Percentiles rank a stretch among this genome's conserved stretches.
Evolutionary conservation across 2,797 vertebrate species (phyloP).

Genomic region (Chiloscyllium punctatum): DNA sequence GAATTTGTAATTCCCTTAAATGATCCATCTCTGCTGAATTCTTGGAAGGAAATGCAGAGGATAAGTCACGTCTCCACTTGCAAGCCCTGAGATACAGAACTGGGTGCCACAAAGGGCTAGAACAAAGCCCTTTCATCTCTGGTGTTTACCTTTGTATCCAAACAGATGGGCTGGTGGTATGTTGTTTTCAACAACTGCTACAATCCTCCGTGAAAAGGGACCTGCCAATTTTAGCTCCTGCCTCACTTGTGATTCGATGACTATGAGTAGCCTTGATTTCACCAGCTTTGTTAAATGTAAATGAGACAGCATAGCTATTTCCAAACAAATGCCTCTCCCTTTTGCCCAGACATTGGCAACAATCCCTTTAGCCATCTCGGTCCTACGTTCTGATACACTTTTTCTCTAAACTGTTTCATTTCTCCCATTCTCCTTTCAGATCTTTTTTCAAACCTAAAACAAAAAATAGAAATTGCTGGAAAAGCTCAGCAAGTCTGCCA

Average conservation of each 20-base stretch:
- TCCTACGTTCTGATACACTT: background rate
- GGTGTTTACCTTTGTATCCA: background rate
- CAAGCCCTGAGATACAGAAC: background rate
- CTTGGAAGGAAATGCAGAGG: background rate
- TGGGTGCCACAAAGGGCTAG: background rate
- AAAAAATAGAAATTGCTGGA: too few relatives aligned
- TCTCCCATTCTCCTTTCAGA: background rate
- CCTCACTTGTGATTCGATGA: background rate
- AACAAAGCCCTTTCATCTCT: slow-evolving; percentile 25
- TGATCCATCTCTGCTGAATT: background rate
- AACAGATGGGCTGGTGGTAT: slow-evolving; percentile 1
- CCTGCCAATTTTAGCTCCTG: background rate
- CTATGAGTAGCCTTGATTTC: slow-evolving; percentile 17
- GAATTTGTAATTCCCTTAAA: background rate
- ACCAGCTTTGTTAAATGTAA: background rate
- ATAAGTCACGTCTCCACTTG: background rate
- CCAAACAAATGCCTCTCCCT: background rate
- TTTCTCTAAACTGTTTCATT: background rate
- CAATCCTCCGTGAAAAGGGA: background rate
- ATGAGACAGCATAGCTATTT: background rate
- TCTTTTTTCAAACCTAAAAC: background rate
- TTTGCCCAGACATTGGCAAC: background rate
- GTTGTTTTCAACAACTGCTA: slow-evolving; percentile 7
- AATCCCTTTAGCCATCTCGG: background rate
- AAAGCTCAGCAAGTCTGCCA: too few relatives aligned